Evolutionary conservation across 1,140 invertebrate species (phyloP), one percentile per base, ranked within the genome.

Genomic region (Eciton burchellii): DNA sequence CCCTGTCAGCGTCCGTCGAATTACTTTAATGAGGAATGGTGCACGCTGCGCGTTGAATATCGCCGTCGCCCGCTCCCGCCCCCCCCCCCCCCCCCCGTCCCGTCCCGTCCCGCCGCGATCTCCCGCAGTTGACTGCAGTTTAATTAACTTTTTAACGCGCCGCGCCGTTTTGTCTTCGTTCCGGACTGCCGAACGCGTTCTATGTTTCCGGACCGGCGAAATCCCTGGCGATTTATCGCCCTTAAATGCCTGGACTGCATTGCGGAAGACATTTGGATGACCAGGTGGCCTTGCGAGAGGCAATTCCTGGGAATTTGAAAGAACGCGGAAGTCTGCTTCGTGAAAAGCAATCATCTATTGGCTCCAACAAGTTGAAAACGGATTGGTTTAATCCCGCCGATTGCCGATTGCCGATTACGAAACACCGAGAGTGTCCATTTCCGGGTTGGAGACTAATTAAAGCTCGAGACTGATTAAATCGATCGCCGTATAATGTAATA

Each of bases 21-120:
- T 77, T 79, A 63, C 74, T 87, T 87, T 88, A 88, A 81, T 81
- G 82, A 89, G 84, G 88, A 81, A 81, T 73, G 82, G 56, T 35
- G 84, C 70, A 57, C 74, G 56, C 57, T 24, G 57, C 21, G 81
- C 24, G 81, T 76, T 83, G 73, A 77, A 74, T 68, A 79, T 35
- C 63, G 77, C 60, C 74, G 29, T 81, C 76, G 35, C 49, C 56
- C 35, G 24, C 49, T n/a, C 29, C 49, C 63, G 68, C 52, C 19
- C 45, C n/a, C 45, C 26, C 43, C 43, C 43, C 63, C 29, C 56
- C 49, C 49, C 35, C 4, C 11, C 63, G 14, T 35, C 29, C 24
- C 41, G 60, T 35, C 6, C 35, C 35, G 2, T 6, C 2, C 35
- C 35, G 35, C 6, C 49, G 29, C 74, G 63, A 68, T 79, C 74